A percentile compares a stretch with the other conserved stretches of the same genome.
Evolutionary conservation across 92 coral and sea anemone species (phyloP).

Genomic region (Micromussa lordhowensis): DNA sequence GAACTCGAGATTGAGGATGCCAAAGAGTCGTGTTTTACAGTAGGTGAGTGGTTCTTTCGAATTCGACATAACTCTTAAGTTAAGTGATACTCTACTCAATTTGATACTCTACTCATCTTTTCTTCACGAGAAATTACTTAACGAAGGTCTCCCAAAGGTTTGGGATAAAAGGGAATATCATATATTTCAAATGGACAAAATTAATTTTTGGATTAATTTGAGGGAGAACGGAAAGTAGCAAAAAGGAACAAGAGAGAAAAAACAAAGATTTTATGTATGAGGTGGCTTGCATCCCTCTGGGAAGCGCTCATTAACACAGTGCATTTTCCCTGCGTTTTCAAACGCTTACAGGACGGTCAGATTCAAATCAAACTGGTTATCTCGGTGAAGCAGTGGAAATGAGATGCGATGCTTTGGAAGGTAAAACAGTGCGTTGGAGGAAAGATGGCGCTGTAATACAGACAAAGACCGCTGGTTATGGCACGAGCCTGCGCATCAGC

Average conservation of each 20-base stretch:
- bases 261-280: too few relatives aligned
- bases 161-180: too few relatives aligned
- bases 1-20: conserved; percentile 27
- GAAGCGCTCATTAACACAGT: too few relatives aligned
- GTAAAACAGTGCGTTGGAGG: conserved; percentile 24
- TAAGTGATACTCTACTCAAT: too few relatives aligned
- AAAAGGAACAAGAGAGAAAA: too few relatives aligned
- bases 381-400: conserved; percentile 27
- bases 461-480: conserved; percentile 21
- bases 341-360: background rate
- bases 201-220: too few relatives aligned
- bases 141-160: too few relatives aligned
- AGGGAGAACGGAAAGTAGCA: too few relatives aligned
- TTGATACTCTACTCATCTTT: too few relatives aligned
- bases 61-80: background rate
- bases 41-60: background rate
- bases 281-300: too few relatives aligned
- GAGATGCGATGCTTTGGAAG: conserved; percentile 24
- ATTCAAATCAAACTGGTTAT: conserved; percentile 2
- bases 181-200: too few relatives aligned
- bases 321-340: background rate
- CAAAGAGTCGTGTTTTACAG: background rate
- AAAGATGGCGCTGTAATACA: conserved; percentile 27
- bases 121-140: too few relatives aligned
- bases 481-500: conserved; percentile 15